Evolutionary conservation across 30 jellyfish, hydroid and myxozoan species (phyloP), one percentile per base, ranked within the genome.

Genomic region (Pseudorhiza aurosa): DNA sequence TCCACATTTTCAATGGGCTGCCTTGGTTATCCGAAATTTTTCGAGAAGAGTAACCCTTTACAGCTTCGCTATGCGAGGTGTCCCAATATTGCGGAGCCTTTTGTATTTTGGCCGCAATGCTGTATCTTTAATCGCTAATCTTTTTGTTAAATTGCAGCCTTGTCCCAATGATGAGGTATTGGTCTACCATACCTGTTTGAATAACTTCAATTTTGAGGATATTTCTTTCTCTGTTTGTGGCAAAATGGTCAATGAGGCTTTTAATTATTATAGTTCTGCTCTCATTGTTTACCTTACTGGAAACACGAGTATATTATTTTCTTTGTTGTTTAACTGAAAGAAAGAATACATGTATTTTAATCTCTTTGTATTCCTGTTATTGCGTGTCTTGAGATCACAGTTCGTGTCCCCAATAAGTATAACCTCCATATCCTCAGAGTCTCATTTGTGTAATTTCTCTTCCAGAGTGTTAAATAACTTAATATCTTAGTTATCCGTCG

Each of bases 141-240:
- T 25, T 12, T 68, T 68, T 68, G 65, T 45, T 70, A 2, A 12
- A 70, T 49, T 75, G 14, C 55, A 44, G 24, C 56, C 84, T 70
- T 8, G 84, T 43, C 30, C 84, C 71, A 35, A 67, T 67, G 8
- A 67, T 17, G 11, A 67, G 35, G 24, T 35, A 37, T 33, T 67
- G 64, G 81, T 67, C 81, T 1, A 44, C 83, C 83, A 69, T 42
- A n/a, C 68, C 83, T 69, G 83, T n/a, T n/a, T n/a, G n/a, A 42
- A 42, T 42, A 42, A 42, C 15, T 8, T 42, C 55, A 15, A 15
- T 42, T 15, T 42, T 15, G 15, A 42, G 15, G 15, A 9, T 42
- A 42, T 42, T 42, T 42, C 15, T 59, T 59, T 59, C 74, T 28
- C 74, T 24, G 30, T 29, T 59, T 59, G 74, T 59, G 8, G 74